A percentile compares a stretch with the other conserved stretches of the same genome.
These are phyloP conservation scores for Willisornis vidua DNA, from an alignment of 2,113 vertebrate species.

Conservation along the genomic window DNA sequence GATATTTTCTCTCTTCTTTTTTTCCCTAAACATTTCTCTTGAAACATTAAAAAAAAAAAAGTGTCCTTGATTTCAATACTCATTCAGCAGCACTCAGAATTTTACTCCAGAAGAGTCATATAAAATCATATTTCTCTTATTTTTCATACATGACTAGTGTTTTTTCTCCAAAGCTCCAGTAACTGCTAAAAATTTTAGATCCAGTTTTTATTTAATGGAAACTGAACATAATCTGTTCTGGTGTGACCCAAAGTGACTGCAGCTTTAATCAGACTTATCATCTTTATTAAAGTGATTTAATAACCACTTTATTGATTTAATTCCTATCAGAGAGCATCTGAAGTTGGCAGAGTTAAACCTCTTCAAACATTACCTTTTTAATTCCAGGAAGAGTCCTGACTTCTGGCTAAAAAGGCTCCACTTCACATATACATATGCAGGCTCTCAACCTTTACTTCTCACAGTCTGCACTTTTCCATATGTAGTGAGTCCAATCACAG, in stretches of 20 bases:
- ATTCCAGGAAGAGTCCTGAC: background rate
- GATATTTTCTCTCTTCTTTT: background rate
- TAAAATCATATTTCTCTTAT: background rate
- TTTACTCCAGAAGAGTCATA: background rate
- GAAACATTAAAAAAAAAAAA: background rate
- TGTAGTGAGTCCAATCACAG: background rate
- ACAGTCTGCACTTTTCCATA: background rate
- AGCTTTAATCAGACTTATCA: constrained; percentile 10
- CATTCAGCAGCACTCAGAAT: background rate
- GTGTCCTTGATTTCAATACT: background rate
- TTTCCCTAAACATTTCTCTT: background rate
- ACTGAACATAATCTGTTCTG: background rate
- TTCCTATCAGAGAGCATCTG: background rate
- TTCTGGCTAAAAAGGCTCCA: background rate
- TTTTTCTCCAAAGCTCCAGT: background rate
- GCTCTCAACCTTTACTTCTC: background rate
- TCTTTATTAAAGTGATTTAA: constrained; percentile 23
- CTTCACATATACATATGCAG: fast-evolving
- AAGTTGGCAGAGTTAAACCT: background rate
- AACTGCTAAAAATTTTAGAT: background rate
- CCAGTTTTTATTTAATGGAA: background rate
- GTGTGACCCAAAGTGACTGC: background rate
- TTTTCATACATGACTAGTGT: background rate
- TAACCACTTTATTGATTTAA: constrained; percentile 39
- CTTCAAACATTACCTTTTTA: background rate